These are phyloP conservation scores for Anastrepha ludens DNA, from an alignment of 1,140 invertebrate genomes.

Conservation along the genomic window DNA sequence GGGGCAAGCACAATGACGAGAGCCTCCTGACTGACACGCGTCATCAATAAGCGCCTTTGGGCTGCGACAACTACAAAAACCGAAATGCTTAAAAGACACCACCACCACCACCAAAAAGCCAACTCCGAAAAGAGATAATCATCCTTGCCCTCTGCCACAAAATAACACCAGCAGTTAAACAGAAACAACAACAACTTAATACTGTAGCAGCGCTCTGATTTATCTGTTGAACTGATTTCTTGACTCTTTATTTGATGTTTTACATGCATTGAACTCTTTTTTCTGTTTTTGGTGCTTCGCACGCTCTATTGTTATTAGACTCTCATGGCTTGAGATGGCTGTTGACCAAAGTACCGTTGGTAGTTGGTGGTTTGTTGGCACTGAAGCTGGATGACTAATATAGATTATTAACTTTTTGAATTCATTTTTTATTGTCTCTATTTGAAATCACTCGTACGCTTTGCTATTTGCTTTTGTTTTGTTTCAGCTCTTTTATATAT, in stretches of 20 bases:
- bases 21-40: slow-evolving; percentile 41
- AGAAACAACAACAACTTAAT: neutral
- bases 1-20: neutral
- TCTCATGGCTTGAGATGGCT: neutral
- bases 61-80: slow-evolving; percentile 26
- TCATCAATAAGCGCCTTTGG: slow-evolving; percentile 52
- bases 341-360: neutral
- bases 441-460: neutral
- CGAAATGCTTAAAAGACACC: neutral
- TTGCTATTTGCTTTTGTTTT: slow-evolving; percentile 27
- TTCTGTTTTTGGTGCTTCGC: neutral
- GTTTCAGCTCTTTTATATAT: neutral
- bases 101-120: neutral
- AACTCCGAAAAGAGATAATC: slow-evolving; percentile 18
- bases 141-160: neutral
- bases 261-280: slow-evolving; percentile 5
- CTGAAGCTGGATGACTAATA: slow-evolving; percentile 42
- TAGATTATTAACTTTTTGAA: slow-evolving; percentile 50
- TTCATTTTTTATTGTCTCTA: slow-evolving; percentile 9
- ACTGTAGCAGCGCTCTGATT: neutral
- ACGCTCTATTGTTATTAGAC: neutral
- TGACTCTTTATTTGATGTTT: neutral
- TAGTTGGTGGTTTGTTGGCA: neutral
- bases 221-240: slow-evolving; percentile 29
- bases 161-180: neutral